Evolutionary conservation across 2,888 invertebrate species (phyloP).

Genomic region (Polydrusus pterygomalis): DNA sequence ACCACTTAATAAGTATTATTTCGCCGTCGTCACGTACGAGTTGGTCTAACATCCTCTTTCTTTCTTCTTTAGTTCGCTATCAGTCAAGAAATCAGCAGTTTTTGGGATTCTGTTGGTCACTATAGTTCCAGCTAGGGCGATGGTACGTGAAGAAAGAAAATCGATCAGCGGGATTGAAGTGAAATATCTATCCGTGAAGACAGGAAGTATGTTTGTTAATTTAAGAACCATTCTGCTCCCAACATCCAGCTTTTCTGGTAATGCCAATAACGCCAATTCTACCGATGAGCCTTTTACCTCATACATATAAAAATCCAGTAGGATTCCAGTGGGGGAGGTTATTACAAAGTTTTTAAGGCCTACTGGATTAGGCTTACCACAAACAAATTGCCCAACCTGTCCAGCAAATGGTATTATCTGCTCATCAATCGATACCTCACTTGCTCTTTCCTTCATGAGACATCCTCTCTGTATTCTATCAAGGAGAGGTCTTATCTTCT

Average conservation of each 20-base stretch:
- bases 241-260: constrained; percentile 47
- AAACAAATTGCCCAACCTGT: constrained; percentile 24
- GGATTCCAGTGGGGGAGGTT: constrained; percentile 21
- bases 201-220: constrained; percentile 31
- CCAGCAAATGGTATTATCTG: not conserved
- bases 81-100: constrained; percentile 1
- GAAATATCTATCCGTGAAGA: constrained; percentile 38
- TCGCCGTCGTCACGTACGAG: constrained; percentile 36
- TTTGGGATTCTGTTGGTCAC: constrained; percentile 30
- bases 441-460: constrained; percentile 46
- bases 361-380: constrained; percentile 26
- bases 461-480: constrained; percentile 50
- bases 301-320: constrained; percentile 26
- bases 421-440: constrained; percentile 58
- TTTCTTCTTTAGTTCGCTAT: constrained; percentile 26
- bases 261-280: constrained; percentile 26
- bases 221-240: constrained; percentile 42
- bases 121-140: constrained; percentile 28
- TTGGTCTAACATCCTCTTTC: constrained; percentile 27
- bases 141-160: not conserved
- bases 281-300: constrained; percentile 33
- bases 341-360: constrained; percentile 30
- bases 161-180: constrained; percentile 30
- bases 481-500: constrained; percentile 54
- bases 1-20: no score